Evolutionary conservation across 2,888 invertebrate genomes (phyloP), one percentile per base, ranked within the genome.

Genomic region (Amblyteles armatorius): DNA sequence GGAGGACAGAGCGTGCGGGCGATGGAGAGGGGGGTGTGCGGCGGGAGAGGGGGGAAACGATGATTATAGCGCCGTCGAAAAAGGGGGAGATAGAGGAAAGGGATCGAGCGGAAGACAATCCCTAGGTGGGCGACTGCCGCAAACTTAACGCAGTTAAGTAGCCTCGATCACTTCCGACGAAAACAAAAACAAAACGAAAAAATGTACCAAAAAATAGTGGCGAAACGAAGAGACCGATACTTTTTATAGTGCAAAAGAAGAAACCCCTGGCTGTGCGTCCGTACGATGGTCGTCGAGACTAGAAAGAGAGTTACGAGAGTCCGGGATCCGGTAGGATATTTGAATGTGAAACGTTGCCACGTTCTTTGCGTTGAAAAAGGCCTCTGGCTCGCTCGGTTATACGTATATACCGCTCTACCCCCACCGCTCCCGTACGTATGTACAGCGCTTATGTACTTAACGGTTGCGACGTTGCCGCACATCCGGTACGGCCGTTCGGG

Each of bases 381-480:
- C 85, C 88, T 85, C 87, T 79, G 72, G 71, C 80, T 55, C 72
- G 68, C 63, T 36, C 67, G 16, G 16, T 57, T 57, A 67, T 82
- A 82, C 67, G 44, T 68, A 82, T 67, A 79, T 67, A 77, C 26
- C 19, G 52, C 85, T 72, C 36, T 80, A 84, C 88, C 89, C 88
- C 86, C 86, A 71, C 79, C 78, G 74, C 44, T 50, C 50, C 19
- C 79, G 63, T 67, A 67, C 69, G 50, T 40, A 86, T 73, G 84
- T 83, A 72, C 13, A 48, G 86, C 87, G 89, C 91, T 90, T 92
- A 92, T 92, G 88, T 92, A 91, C 90, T 92, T 91, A 91, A 91
- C 92, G 90, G 91, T 90, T 93, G 93, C 93, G 91, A 93, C 91
- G 93, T 93, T 93, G 93, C 93, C 93, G 91, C 89, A 92, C 90